Base-by-base conservation (phyloP, 1,140 invertebrate genomes). In the Drosophila ohnishii region DNA sequence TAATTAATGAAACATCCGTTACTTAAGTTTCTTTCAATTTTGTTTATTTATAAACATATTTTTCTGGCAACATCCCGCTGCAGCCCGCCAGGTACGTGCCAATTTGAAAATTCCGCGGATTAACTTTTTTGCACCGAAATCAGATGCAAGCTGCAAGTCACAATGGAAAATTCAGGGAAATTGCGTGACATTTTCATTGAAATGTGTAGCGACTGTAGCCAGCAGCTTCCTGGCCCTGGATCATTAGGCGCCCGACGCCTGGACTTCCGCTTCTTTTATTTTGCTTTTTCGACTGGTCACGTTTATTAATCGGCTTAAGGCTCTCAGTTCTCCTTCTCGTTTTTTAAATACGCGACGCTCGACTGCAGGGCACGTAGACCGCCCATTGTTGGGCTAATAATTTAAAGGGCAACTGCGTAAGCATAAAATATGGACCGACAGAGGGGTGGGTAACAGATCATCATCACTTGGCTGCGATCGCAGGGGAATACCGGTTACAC, bases 261-360 rank as follows among this genome's bases (percentile, higher is more conserved):
- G 40, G 51, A 69, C 66, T 80, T 80, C 76, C 78, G 81, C 25
- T 62, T 59, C 14, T 37, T 48, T 80, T 64, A 44, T 47, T 19
- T 69, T 25, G 22, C 13, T 50, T 69, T 77, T 81, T 72, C 57
- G 53, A 60, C 71, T 62, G 83, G 83, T 86, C 83, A 83, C 83
- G 83, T 87, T 86, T 79, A 73, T 75, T 84, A 88, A 87, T 88
- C 84, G 73, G 84, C 65, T 88, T 87, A 88, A 64, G 71, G 51
- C 72, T 57, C 39, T 55, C 30, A 53, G 25, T 11, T 57, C 48
- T 66, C 56, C 62, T 28, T 56, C 40, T 48, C 5, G 25, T 51
- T 42, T 61, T 50, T 67, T 70, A 86, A 86, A 86, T 73, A 67
- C 64, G 34, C 30, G 45, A 40, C 47, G 50, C 70, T 78, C 32